phyloP scores from a whole-genome alignment of 2,888 invertebrate species.

The Pegoplata infirma region DNA sequence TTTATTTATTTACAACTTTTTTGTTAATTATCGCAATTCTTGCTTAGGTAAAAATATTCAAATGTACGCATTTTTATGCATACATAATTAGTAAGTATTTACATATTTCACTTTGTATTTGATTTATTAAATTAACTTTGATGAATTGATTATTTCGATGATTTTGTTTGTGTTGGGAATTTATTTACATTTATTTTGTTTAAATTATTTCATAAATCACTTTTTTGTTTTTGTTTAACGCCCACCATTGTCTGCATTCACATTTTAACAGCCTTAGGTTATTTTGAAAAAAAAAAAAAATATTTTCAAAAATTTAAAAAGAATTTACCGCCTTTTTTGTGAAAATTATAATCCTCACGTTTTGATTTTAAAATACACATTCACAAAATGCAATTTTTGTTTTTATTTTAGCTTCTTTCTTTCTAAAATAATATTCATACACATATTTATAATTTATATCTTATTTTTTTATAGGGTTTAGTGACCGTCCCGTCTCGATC shows the following conservation, averaged over 20 bases:
- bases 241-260: slow-evolving; percentile 22
- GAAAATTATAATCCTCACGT: slow-evolving; percentile 23
- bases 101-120: no score
- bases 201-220: slow-evolving; percentile 42
- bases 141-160: not conserved
- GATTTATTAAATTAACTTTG: not conserved
- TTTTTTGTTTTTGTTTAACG: slow-evolving; percentile 21
- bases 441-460: no score
- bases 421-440: slow-evolving; percentile 28
- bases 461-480: slow-evolving; percentile 1
- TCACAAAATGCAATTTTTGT: not conserved
- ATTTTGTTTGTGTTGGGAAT: not conserved
- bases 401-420: slow-evolving; percentile 6
- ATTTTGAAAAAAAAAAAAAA: slow-evolving; percentile 32
- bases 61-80: no score
- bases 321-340: slow-evolving; percentile 39
- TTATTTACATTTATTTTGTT: slow-evolving; percentile 5
- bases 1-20: not conserved
- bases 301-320: slow-evolving; percentile 49
- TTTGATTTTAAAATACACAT: slow-evolving; percentile 8
- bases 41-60: not conserved
- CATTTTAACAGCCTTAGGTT: not conserved
- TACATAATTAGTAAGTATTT: no score
- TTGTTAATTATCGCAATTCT: not conserved
- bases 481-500: slow-evolving; percentile 8